phyloP scores from a whole-genome alignment of 2,797 vertebrate genomes.

The Clarias platycephalus region DNA sequence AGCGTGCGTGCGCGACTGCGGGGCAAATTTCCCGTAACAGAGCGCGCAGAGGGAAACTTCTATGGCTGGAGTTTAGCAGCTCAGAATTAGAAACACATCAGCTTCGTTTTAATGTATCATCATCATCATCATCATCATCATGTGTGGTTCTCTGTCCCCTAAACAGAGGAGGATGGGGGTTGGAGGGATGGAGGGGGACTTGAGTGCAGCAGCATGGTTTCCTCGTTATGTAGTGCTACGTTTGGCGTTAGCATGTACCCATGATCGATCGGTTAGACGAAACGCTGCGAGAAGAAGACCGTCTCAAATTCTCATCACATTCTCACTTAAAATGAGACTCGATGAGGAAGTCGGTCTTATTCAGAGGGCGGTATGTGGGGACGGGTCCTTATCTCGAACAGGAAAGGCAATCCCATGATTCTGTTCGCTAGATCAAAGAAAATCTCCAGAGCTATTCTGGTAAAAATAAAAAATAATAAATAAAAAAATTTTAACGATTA shows the following conservation, averaged over 20 bases:
- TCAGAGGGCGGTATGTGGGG: not conserved
- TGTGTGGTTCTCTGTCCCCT: slow-evolving; percentile 67
- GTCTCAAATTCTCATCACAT: not conserved
- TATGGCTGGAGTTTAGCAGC: slow-evolving; percentile 73
- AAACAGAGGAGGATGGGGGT: slow-evolving; percentile 44
- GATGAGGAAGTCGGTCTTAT: not conserved
- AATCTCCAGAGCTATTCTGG: not conserved
- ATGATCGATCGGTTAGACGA: not conserved
- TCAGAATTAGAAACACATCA: slow-evolving; percentile 61
- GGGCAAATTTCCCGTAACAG: not conserved
- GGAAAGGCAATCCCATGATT: not conserved
- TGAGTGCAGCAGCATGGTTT: not conserved
- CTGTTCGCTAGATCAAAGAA: not conserved
- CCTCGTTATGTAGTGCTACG: not conserved
- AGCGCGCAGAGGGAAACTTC: slow-evolving; percentile 41
- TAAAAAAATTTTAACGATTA: too few relatives aligned
- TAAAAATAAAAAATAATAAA: too few relatives aligned
- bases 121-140: not conserved
- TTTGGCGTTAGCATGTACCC: not conserved
- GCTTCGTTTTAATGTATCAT: slow-evolving; percentile 50
- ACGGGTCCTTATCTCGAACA: not conserved
- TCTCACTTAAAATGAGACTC: not conserved
- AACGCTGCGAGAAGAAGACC: not conserved
- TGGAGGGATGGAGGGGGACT: not conserved
- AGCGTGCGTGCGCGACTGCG: slow-evolving; percentile 1